These are phyloP conservation scores for Typhlomys cinereus DNA, from an alignment of 2,113 vertebrate genomes.

Conservation along the genomic window DNA sequence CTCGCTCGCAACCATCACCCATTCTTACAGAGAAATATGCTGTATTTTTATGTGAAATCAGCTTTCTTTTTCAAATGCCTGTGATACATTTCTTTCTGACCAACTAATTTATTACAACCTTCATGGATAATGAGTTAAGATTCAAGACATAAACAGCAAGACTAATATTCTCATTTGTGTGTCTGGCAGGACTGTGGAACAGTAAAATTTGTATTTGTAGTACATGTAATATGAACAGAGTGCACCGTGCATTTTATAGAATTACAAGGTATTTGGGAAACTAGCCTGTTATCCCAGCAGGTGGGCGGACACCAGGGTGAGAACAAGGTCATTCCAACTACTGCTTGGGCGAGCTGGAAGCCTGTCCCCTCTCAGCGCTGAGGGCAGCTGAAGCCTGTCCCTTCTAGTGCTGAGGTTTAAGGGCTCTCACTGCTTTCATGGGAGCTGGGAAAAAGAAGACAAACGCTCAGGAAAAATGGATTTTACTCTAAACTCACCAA, in stretches of 20 bases:
- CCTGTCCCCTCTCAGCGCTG: too few species aligned
- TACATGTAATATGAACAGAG: conserved; percentile 23
- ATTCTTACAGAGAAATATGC: neutral
- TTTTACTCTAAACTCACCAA: conserved; percentile 41
- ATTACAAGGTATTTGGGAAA: neutral
- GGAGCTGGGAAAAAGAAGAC: conserved; percentile 41
- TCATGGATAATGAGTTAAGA: neutral
- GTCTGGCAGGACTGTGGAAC: too few species aligned
- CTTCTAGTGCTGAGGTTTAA: neutral
- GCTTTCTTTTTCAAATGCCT: neutral
- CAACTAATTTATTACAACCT: conserved; percentile 10
- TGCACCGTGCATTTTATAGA: conserved; percentile 5
- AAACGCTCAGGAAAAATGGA: neutral
- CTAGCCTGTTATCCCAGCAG: neutral
- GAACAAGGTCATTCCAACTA: too few species aligned
- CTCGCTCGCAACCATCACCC: neutral
- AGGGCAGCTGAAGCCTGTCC: too few species aligned
- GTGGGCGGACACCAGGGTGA: too few species aligned
- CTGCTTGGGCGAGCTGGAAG: too few species aligned
- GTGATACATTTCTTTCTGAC: neutral
- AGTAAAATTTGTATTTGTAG: conserved; percentile 32
- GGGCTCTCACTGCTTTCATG: neutral
- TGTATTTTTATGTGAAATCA: conserved; percentile 33
- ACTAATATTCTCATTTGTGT: too few species aligned
- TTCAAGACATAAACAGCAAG: neutral